Evolutionary conservation across 2,113 vertebrate species (phyloP).

Genomic region (Cololabis saira): DNA sequence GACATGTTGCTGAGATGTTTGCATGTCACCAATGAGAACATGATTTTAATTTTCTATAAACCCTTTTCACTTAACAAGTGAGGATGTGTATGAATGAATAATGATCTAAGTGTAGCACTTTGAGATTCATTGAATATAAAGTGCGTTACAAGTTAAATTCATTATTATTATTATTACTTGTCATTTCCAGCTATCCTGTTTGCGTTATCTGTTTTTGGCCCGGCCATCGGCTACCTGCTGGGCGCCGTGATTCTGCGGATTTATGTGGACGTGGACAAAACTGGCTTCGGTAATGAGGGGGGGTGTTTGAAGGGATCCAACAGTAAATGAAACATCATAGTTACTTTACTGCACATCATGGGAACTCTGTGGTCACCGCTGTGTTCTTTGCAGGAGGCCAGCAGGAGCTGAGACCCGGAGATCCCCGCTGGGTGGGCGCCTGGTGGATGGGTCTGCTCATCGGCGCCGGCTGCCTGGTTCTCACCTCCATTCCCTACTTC

Average conservation of each 20-base stretch:
- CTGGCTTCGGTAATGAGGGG: slow-evolving; percentile 76
- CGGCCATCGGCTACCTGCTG: slow-evolving; percentile 91
- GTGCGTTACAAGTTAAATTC: no score
- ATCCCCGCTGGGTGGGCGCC: slow-evolving; percentile 95
- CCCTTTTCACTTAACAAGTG: not conserved
- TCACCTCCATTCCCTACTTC: slow-evolving; percentile 93
- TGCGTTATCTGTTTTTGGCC: slow-evolving; percentile 91
- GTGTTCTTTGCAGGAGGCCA: slow-evolving; percentile 40
- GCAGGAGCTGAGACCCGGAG: slow-evolving; percentile 78
- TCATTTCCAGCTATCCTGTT: slow-evolving; percentile 91
- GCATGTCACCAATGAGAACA: no score
- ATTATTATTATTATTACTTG: not conserved
- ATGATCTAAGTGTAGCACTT: no score
- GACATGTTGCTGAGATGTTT: no score
- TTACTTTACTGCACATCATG: not conserved
- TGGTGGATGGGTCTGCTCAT: slow-evolving; percentile 98
- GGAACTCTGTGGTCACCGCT: not conserved
- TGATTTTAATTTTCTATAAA: not conserved
- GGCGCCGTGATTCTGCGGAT: slow-evolving; percentile 88
- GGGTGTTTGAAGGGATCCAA: not conserved
- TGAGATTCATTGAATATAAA: no score
- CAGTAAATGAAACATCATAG: not conserved
- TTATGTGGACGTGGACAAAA: slow-evolving; percentile 90
- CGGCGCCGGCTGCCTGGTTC: slow-evolving; percentile 81
- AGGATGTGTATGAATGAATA: no score